Evolutionary conservation across 92 coral and sea anemone species (phyloP).

Genomic region (Porites evermanni): DNA sequence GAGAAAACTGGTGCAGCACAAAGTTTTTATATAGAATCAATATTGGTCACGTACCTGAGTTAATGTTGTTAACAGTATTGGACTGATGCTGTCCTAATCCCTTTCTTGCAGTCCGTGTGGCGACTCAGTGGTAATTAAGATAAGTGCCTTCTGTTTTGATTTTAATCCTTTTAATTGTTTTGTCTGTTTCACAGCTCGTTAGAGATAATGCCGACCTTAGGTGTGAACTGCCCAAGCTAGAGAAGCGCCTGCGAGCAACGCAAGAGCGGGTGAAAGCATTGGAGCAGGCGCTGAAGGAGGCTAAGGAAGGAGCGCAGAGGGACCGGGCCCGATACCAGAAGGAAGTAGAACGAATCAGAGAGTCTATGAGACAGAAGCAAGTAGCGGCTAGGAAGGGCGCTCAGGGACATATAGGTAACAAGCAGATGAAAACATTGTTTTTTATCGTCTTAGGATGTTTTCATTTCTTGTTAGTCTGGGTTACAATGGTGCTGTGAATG

Average conservation of each 20-base stretch:
- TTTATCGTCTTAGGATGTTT: too few relatives aligned
- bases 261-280: constrained; percentile 98
- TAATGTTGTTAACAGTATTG: neutral
- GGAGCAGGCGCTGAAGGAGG: constrained; percentile 97
- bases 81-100: constrained; percentile 6
- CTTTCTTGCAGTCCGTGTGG: constrained; percentile 8
- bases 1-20: neutral
- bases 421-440: too few relatives aligned
- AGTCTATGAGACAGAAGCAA: constrained; percentile 89
- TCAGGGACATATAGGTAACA: constrained; percentile 95
- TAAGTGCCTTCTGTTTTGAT: neutral
- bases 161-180: neutral
- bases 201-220: constrained; percentile 99
- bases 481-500: too few relatives aligned
- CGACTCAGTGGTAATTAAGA: neutral
- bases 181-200: constrained; percentile 82
- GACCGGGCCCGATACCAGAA: constrained; percentile 99
- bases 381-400: constrained; percentile 92
- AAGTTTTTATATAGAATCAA: constrained; percentile 45
- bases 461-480: too few relatives aligned
- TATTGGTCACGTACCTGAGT: constrained; percentile 48
- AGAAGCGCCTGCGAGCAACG: constrained; percentile 99
- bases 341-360: constrained; percentile 95
- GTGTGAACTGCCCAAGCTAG: constrained; percentile 97
- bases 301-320: constrained; percentile 98